phyloP scores from a whole-genome alignment of 2,113 vertebrate genomes.

The Silurus meridionalis region DNA sequence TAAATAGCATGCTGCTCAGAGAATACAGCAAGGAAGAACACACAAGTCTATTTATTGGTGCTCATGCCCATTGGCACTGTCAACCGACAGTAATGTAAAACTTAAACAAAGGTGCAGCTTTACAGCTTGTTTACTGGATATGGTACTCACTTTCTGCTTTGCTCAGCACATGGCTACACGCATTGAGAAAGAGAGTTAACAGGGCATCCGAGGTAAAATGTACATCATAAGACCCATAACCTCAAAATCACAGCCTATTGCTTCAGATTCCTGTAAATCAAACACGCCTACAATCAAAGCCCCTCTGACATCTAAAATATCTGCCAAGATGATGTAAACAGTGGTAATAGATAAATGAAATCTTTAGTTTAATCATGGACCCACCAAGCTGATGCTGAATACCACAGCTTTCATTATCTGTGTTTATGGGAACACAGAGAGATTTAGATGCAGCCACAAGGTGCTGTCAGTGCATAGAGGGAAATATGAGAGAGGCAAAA shows the following conservation, averaged over 20 bases:
- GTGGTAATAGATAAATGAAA: conserved; percentile 49
- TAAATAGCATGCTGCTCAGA: background rate
- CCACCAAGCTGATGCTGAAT: conserved; percentile 45
- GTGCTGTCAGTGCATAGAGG: conserved; percentile 45
- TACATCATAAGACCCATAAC: background rate
- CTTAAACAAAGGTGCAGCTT: conserved; percentile 2
- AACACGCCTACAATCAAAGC: conserved; percentile 15
- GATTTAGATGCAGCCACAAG: conserved; percentile 46
- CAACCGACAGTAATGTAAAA: background rate
- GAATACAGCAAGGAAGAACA: background rate
- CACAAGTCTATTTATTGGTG: conserved; percentile 14
- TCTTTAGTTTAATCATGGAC: conserved; percentile 54
- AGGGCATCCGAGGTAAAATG: background rate
- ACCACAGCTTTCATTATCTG: conserved; percentile 32
- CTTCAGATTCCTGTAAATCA: background rate
- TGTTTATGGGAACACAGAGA: conserved; percentile 56
- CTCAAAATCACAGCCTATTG: background rate
- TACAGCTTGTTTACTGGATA: background rate
- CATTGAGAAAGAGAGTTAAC: background rate
- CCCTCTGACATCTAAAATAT: conserved; percentile 46
- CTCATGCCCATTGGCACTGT: conserved; percentile 7
- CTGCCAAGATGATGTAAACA: conserved; percentile 53
- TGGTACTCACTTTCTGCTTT: conserved; percentile 5
- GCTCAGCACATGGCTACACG: background rate
- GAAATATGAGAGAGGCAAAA: conserved; percentile 26